A percentile compares a stretch with the other conserved stretches of the same genome.
Conservation (phyloP, 2,797 vertebrate species). For the Typhlichthys subterraneus region DNA sequence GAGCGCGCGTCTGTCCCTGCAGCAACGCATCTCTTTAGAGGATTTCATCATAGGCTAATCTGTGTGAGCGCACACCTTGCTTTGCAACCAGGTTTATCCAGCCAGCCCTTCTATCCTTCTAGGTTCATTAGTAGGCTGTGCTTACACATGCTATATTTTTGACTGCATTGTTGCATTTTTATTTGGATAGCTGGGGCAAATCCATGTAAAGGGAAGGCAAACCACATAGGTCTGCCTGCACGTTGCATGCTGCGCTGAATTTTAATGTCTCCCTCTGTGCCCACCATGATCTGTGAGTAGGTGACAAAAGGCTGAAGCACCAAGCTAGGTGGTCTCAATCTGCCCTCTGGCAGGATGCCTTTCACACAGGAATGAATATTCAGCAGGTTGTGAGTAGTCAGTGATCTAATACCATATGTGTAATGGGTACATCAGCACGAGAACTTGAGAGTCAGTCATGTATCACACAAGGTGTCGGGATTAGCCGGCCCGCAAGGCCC, state of each 20-base stretch:
- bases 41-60: constrained; percentile 7
- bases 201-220: constrained; percentile 15
- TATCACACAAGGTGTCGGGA: constrained; percentile 31
- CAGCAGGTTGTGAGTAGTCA: constrained; percentile 26
- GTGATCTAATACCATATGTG: constrained; percentile 20
- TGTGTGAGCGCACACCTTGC: constrained; percentile 3
- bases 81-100: constrained; percentile 1
- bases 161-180: constrained; percentile 14
- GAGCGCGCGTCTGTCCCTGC: background rate
- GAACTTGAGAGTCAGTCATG: constrained; percentile 35
- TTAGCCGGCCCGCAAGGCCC: constrained; percentile 31
- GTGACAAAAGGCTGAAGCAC: constrained; percentile 44
- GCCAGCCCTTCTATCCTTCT: background rate
- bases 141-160: constrained; percentile 8
- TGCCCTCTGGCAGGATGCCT: constrained; percentile 42
- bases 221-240: background rate
- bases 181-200: constrained; percentile 13
- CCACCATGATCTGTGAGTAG: constrained; percentile 31
- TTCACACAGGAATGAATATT: constrained; percentile 39
- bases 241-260: constrained; percentile 39
- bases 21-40: background rate
- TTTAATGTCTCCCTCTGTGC: constrained; percentile 30
- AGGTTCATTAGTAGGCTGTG: constrained; percentile 10
- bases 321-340: constrained; percentile 47
- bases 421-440: constrained; percentile 20